Evolutionary conservation across 1,140 invertebrate species (phyloP).

Genomic region (Onthophagus taurus): DNA sequence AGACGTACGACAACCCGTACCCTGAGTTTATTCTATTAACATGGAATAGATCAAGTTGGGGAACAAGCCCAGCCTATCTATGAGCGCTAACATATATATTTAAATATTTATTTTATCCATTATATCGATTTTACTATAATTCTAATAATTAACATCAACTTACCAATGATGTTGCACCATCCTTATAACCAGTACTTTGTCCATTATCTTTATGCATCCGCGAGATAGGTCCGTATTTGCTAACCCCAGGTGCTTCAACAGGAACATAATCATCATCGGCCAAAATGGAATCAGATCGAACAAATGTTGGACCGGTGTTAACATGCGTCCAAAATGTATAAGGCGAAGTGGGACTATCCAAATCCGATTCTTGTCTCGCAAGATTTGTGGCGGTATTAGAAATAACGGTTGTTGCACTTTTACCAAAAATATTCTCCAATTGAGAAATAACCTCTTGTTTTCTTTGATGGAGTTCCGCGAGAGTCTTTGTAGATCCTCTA

Average conservation of each 20-base stretch:
- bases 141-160: no score
- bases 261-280: conserved; percentile 67
- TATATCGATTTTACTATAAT: no score
- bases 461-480: conserved; percentile 53
- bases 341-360: conserved; percentile 37
- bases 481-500: conserved; percentile 37
- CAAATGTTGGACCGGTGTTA: conserved; percentile 44
- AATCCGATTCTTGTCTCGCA: conserved; percentile 37
- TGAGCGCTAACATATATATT: no score
- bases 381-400: conserved; percentile 33
- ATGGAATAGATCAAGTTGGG: no score
- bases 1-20: no score
- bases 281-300: conserved; percentile 52
- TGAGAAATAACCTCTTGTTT: conserved; percentile 58
- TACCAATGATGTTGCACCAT: conserved; percentile 33
- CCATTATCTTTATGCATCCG: conserved; percentile 47
- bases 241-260: conserved; percentile 60
- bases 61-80: no score
- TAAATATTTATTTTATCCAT: no score
- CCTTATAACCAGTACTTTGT: conserved; percentile 24
- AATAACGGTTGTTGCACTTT: conserved; percentile 41
- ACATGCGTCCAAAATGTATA: conserved; percentile 37
- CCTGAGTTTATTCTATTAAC: no score
- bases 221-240: conserved; percentile 75
- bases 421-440: conserved; percentile 53